These are phyloP conservation scores for Hymenopus coronatus DNA, from an alignment of 2,888 invertebrate species.

Conservation along the genomic window DNA sequence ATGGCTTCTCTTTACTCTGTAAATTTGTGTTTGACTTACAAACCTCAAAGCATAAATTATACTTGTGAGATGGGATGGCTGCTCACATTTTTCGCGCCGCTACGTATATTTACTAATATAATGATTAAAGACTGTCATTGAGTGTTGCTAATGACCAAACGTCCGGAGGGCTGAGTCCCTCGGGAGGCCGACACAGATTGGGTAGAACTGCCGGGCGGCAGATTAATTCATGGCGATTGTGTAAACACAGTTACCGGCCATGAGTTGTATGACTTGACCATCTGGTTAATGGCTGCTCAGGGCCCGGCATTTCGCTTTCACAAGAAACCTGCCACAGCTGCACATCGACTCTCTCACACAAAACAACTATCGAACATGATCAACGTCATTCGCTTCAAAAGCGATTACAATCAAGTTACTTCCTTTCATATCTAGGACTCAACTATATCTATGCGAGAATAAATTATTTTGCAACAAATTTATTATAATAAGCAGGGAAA, in stretches of 20 bases:
- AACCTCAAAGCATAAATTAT: neutral
- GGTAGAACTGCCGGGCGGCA: neutral
- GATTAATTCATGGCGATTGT: neutral
- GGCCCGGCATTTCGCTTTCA: neutral
- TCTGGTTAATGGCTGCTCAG: neutral
- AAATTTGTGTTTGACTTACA: neutral
- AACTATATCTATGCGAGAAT: too few species aligned
- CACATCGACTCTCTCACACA: neutral
- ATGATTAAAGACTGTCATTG: neutral
- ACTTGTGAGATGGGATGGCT: neutral
- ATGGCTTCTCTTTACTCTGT: neutral
- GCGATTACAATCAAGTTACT: neutral
- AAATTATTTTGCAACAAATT: too few species aligned
- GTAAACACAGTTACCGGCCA: neutral
- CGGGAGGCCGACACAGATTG: neutral
- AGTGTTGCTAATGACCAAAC: neutral
- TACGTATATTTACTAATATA: neutral
- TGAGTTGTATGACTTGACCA: neutral
- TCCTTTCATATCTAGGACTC: too few species aligned
- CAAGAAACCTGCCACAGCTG: neutral
- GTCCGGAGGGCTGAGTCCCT: neutral
- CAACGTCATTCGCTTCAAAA: neutral
- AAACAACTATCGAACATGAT: neutral
- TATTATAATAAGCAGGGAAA: too few species aligned
- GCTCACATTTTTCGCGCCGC: neutral